Base-by-base conservation (phyloP, 2,888 invertebrate species). In the Deilephila elpenor region DNA sequence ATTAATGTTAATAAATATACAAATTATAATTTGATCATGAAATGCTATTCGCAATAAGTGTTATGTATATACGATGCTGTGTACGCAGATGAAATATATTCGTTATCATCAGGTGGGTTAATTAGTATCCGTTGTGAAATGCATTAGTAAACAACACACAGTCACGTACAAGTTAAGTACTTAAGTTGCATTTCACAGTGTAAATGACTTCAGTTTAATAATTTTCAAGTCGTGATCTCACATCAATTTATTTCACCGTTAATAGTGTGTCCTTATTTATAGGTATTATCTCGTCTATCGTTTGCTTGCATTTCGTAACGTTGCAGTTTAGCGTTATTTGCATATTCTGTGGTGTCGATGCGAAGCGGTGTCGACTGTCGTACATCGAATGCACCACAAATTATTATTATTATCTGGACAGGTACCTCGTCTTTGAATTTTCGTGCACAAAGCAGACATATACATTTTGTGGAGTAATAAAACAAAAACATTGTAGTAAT, bases 221-320 rank as follows among this genome's bases (percentile, higher is more conserved):
- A 90, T 90, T 91, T 89, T 83, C 85, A 84, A 92, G 88, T 92
- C 93, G 93, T 92, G 91, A 92, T 92, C 90, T 91, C 86, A 88
- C 90, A 91, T 91, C 90, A 91, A 88, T 90, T 89, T 92, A 91
- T 90, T 92, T 90, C 88, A 85, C 87, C 88, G 90, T 89, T 91
- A 91, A 91, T 89, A 89, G 90, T 89, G 84, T 87, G 91, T 90
- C 90, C 91, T 91, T 92, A 93, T 93, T 93, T 92, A 91, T 90
- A 88, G 89, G 88, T 90, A 91, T 91, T 91, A 92, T 91, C 88
- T 89, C 87, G 90, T 88, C 86, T 89, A 91, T 91, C 89, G 89
- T 87, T 82, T 84, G 86, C 84, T 82, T 81, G 86, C 83, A 87
- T 93, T 90, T 92, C 90, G 92, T 85, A 93, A 93, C 83, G 80